phyloP scores from a whole-genome alignment of 2,888 invertebrate genomes.

The Troides oblongomaculatus region DNA sequence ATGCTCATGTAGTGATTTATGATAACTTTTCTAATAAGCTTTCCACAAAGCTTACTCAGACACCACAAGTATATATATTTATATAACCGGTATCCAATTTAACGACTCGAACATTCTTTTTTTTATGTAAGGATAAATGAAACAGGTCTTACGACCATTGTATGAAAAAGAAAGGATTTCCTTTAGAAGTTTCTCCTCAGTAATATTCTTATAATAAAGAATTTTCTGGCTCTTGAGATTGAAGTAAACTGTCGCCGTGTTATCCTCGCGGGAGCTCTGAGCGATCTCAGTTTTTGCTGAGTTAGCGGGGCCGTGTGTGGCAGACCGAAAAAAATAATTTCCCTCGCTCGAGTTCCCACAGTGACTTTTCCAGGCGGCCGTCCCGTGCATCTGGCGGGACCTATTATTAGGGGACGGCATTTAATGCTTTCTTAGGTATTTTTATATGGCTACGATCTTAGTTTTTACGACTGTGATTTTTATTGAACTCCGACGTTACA shows the following conservation, averaged over 20 bases:
- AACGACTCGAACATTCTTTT: neutral
- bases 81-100: too few species aligned
- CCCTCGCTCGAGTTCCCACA: conserved; percentile 73
- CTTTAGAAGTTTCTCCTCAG: conserved; percentile 10
- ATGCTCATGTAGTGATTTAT: too few species aligned
- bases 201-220: conserved; percentile 29
- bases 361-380: conserved; percentile 77
- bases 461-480: conserved; percentile 79
- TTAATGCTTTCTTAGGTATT: conserved; percentile 78
- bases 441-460: conserved; percentile 74
- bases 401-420: conserved; percentile 78
- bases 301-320: conserved; percentile 76
- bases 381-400: conserved; percentile 78
- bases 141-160: conserved; percentile 18
- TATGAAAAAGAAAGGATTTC: conserved; percentile 22
- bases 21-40: too few species aligned
- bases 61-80: too few species aligned
- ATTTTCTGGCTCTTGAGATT: conserved; percentile 40
- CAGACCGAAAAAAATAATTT: conserved; percentile 80
- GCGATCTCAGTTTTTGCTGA: conserved; percentile 68
- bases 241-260: conserved; percentile 52
- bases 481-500: conserved; percentile 66
- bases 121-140: conserved; percentile 22
- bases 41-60: too few species aligned
- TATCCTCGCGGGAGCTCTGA: conserved; percentile 53